Base-by-base conservation (phyloP, 2,797 vertebrate genomes). In the Propithecus perrieri region DNA sequence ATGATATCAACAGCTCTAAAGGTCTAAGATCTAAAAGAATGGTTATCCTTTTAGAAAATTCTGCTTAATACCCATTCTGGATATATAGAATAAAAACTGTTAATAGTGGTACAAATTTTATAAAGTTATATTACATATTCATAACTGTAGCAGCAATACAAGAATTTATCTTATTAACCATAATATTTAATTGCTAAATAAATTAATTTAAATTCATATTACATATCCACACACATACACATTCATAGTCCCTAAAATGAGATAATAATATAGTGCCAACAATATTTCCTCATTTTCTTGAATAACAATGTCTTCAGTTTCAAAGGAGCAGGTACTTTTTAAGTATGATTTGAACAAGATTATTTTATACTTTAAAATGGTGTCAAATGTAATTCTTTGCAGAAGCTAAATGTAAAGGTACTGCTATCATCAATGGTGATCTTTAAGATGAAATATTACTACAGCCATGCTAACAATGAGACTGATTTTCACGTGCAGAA, bases 271-370 rank as follows among this genome's bases (percentile, higher is more conserved):
- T 41, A 71, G 1, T 71, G 26, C 11, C 53, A 75, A 14, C 0
- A 71, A 63, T 57, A 59, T 71, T 11, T 8, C 13, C 30, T 85
- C 8, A 59, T 72, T 85, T 91, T 14, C 18, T 38, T 76, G 22
- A 81, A 69, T 67, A 78, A 85, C 7, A 61, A 86, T 88, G 28
- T 67, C 12, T 89, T 89, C 11, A 28, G 41, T 80, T 88, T 85
- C 72, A 96, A 88, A 96, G 11, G 26, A 85, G 28, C 61, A 94
- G 55, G 22, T 43, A 35, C 67, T 84, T 69, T 96, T 84, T 30
- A 79, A 78, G 35, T 55, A 96, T 65, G 4, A 59, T 90, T 91
- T 91, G 48, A 97, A 57, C 9, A 69, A 84, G 46, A 94, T 74
- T 74, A 89, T 74, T 79, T 43, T 89, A 90, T 0, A 89, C 15